These are phyloP conservation scores for Diglossa cyanea DNA, from an alignment of 2,797 vertebrate species.

Conservation along the genomic window DNA sequence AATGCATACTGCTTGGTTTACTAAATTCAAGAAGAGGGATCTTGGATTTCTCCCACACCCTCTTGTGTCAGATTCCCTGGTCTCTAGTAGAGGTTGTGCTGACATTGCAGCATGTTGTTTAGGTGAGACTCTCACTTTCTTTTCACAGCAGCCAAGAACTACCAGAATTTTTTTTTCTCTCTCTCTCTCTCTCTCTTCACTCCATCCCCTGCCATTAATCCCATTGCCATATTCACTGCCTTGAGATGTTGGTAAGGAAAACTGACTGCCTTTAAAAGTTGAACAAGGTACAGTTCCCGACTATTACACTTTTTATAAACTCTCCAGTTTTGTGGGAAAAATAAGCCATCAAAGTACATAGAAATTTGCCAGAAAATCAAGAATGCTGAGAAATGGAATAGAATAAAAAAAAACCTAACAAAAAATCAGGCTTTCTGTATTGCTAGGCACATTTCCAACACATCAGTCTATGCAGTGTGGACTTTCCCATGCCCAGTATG, in stretches of 20 bases:
- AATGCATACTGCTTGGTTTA: not conserved
- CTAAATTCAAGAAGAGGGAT: not conserved
- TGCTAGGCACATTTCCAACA: slow-evolving; percentile 51
- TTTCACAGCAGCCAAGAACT: not conserved
- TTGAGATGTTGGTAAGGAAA: not conserved
- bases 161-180: not conserved
- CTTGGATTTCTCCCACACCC: not conserved
- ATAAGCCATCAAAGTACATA: not conserved
- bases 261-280: not conserved
- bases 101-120: not conserved
- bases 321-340: slow-evolving; percentile 24
- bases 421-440: slow-evolving; percentile 37
- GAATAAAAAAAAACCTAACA: not conserved
- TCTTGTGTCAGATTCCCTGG: not conserved
- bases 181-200: not conserved
- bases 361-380: slow-evolving; percentile 24
- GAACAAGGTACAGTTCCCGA: not conserved
- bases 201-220: not conserved
- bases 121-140: not conserved
- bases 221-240: not conserved
- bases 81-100: not conserved
- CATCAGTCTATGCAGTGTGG: not conserved
- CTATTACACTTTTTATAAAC: not conserved
- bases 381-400: not conserved
- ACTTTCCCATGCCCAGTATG: slow-evolving; percentile 57